Conservation (phyloP, 2,888 invertebrate genomes). For the Emmelina monodactyla region DNA sequence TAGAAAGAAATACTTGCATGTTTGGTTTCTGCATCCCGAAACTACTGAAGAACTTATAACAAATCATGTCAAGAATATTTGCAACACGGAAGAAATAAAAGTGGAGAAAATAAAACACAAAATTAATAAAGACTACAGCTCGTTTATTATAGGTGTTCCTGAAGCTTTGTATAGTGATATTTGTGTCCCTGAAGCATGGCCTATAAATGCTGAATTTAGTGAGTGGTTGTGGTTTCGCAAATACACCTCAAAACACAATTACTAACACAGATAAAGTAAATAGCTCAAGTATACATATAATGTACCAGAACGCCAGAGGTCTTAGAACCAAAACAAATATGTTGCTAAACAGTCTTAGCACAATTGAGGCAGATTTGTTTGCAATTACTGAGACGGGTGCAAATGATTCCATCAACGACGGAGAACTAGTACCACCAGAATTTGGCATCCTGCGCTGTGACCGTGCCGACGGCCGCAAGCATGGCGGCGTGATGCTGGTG, state of each 20-base stretch:
- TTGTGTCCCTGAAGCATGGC: conserved; percentile 10
- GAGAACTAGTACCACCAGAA: conserved; percentile 12
- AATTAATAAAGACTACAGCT: conserved; percentile 13
- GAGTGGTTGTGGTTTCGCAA: conserved; percentile 16
- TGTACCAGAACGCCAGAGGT: conserved; percentile 11
- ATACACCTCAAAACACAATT: background rate
- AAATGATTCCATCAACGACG: conserved; percentile 14
- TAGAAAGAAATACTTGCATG: too few species aligned
- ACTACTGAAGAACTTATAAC: too few species aligned
- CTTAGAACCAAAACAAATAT: conserved; percentile 8
- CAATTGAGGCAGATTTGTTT: conserved; percentile 13
- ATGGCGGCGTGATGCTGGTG: conserved; percentile 11
- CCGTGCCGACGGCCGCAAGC: conserved; percentile 13
- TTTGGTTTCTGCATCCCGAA: too few species aligned
- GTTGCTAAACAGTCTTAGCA: conserved; percentile 7
- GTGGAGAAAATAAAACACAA: conserved; percentile 13
- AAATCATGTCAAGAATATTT: too few species aligned
- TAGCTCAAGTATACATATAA: too few species aligned
- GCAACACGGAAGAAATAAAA: too few species aligned
- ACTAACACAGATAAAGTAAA: background rate
- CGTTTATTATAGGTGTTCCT: conserved; percentile 15
- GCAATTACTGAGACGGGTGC: conserved; percentile 18
- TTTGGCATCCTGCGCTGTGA: conserved; percentile 15
- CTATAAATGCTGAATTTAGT: conserved; percentile 11
- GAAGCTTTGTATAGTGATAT: conserved; percentile 10